phyloP scores from a whole-genome alignment of 2,888 invertebrate species.

The Apoderus coryli region DNA sequence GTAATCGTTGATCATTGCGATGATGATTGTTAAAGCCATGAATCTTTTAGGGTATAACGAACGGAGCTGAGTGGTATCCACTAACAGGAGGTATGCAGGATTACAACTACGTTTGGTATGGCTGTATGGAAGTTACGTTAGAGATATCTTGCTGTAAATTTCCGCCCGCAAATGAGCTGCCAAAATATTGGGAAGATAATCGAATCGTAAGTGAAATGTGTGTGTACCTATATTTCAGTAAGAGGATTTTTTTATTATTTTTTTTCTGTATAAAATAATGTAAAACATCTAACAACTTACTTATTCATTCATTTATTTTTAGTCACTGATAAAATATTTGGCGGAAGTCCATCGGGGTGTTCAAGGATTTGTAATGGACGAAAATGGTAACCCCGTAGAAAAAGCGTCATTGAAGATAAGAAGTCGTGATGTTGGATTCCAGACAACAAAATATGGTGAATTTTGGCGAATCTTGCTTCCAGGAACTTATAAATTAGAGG shows the following conservation, averaged over 20 bases:
- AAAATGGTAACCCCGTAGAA: slow-evolving; percentile 62
- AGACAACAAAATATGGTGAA: slow-evolving; percentile 82
- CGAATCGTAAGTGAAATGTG: slow-evolving; percentile 44
- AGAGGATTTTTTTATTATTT: background rate
- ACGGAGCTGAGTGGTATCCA: slow-evolving; percentile 90
- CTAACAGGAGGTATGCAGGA: slow-evolving; percentile 88
- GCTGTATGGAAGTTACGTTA: slow-evolving; percentile 89
- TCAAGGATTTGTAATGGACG: slow-evolving; percentile 73
- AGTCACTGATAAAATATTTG: slow-evolving; percentile 70
- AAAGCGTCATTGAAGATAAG: slow-evolving; percentile 66
- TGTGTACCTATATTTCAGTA: slow-evolving; percentile 1
- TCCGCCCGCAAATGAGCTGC: slow-evolving; percentile 65
- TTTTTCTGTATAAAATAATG: background rate
- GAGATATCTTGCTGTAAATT: slow-evolving; percentile 93
- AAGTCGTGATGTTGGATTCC: slow-evolving; percentile 71
- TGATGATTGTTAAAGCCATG: too few species aligned
- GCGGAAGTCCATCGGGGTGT: slow-evolving; percentile 81
- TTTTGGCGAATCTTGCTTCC: slow-evolving; percentile 87
- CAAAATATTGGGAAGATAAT: slow-evolving; percentile 80
- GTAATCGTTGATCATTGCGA: too few species aligned
- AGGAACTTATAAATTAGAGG: slow-evolving; percentile 73
- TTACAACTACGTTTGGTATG: slow-evolving; percentile 85
- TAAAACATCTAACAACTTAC: background rate
- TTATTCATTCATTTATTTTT: slow-evolving; percentile 16
- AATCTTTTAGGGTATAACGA: slow-evolving; percentile 66